These are phyloP conservation scores for Apodemus sylvaticus DNA, from an alignment of 2,113 vertebrate genomes.

Conservation along the genomic window DNA sequence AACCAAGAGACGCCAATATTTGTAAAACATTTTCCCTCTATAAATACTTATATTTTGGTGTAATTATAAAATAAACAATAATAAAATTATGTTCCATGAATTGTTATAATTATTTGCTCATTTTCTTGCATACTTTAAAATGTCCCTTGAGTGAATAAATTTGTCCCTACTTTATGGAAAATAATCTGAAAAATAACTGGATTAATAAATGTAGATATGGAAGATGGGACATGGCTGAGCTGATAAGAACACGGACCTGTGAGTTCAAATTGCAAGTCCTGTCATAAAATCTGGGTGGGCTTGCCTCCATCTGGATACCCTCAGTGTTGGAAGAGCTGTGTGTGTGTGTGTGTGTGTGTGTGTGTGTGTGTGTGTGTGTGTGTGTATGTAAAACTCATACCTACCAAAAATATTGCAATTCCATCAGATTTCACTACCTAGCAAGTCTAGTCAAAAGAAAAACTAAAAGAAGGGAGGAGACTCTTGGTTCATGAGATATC, in stretches of 20 bases:
- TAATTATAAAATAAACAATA: not conserved
- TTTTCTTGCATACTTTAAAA: not conserved
- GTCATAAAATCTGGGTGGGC: not conserved
- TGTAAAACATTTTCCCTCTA: not conserved
- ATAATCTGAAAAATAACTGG: not conserved
- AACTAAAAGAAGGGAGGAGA: not conserved
- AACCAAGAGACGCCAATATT: not conserved
- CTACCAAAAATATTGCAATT: not conserved
- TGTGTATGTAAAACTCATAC: not conserved
- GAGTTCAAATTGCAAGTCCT: not conserved
- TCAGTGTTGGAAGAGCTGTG: not conserved
- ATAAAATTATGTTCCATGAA: not conserved
- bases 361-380: not conserved
- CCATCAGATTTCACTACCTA: not conserved
- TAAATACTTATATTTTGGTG: not conserved
- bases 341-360: not conserved
- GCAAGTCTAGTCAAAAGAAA: not conserved
- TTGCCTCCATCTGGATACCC: not conserved
- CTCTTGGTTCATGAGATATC: not conserved
- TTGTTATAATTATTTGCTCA: not conserved
- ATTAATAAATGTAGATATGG: not conserved
- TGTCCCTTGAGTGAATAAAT: not conserved
- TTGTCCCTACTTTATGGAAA: not conserved
- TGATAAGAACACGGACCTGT: not conserved
- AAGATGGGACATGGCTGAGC: not conserved